Conservation (phyloP, 1,140 invertebrate species). For the Drosophila tsacasi region DNA sequence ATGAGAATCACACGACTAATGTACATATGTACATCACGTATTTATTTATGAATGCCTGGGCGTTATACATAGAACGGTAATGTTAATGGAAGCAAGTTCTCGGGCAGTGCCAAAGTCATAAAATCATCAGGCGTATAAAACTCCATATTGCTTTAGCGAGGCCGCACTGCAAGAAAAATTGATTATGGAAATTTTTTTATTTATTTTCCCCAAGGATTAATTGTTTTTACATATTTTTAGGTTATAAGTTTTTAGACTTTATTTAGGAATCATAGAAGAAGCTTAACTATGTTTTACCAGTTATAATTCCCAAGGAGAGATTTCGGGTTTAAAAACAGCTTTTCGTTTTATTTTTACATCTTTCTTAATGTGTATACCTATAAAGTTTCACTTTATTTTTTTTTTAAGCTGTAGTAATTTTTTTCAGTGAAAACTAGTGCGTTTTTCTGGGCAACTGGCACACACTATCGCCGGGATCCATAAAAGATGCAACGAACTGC, state of each 20-base stretch:
- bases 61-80: constrained; percentile 39
- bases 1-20: constrained; percentile 61
- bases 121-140: constrained; percentile 41
- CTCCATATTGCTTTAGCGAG: constrained; percentile 9
- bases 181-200: fast-evolving
- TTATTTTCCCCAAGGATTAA: neutral
- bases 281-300: neutral
- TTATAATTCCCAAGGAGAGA: neutral
- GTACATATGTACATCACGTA: constrained; percentile 55
- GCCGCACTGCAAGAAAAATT: constrained; percentile 12
- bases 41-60: constrained; percentile 70
- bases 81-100: constrained; percentile 45
- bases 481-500: constrained; percentile 58
- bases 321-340: neutral
- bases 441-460: constrained; percentile 12
- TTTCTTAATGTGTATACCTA: too few relatives aligned
- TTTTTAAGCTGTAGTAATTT: neutral
- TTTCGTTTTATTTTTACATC: neutral
- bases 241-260: too few relatives aligned
- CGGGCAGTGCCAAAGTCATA: constrained; percentile 65
- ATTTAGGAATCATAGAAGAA: too few relatives aligned
- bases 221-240: too few relatives aligned
- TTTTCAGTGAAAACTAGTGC: constrained; percentile 7
- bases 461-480: constrained; percentile 8
- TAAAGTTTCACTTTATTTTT: neutral